phyloP scores from a whole-genome alignment of 2,888 invertebrate genomes.

The Sphaerophoria rueppellii region DNA sequence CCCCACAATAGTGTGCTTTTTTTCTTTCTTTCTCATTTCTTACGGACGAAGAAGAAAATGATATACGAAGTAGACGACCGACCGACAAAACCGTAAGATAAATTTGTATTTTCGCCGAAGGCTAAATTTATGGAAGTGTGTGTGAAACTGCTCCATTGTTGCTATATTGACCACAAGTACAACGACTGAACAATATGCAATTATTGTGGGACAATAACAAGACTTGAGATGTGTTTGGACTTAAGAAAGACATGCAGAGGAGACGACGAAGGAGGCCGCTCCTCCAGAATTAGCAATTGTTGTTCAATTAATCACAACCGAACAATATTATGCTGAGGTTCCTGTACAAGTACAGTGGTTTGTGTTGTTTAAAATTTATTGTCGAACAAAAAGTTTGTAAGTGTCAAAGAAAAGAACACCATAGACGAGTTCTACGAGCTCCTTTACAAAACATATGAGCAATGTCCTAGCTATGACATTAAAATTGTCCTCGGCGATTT shows the following conservation, averaged over 20 bases:
- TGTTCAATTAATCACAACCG: slow-evolving; percentile 51
- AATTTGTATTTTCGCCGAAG: slow-evolving; percentile 34
- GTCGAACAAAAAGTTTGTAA: too few relatives aligned
- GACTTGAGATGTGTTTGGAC: slow-evolving; percentile 29
- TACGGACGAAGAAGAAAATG: neutral
- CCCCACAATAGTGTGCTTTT: slow-evolving; percentile 21
- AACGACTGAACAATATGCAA: slow-evolving; percentile 49
- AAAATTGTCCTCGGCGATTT: too few relatives aligned
- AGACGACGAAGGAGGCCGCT: slow-evolving; percentile 4
- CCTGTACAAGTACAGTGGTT: too few relatives aligned
- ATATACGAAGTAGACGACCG: neutral
- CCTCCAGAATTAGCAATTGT: slow-evolving; percentile 54
- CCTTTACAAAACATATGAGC: too few relatives aligned
- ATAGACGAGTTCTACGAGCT: too few relatives aligned
- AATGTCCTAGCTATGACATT: too few relatives aligned
- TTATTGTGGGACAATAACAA: slow-evolving; percentile 64
- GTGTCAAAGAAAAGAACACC: too few relatives aligned
- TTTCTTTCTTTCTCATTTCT: neutral
- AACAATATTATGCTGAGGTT: neutral
- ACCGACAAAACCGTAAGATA: slow-evolving; percentile 4
- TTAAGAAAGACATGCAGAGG: neutral
- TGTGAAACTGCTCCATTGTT: slow-evolving; percentile 8
- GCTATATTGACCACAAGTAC: slow-evolving; percentile 10
- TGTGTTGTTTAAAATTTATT: too few relatives aligned
- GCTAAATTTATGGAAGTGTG: neutral